Evolutionary conservation across 2,797 vertebrate species (phyloP).

Genomic region (Halcyon smyrnensis): DNA sequence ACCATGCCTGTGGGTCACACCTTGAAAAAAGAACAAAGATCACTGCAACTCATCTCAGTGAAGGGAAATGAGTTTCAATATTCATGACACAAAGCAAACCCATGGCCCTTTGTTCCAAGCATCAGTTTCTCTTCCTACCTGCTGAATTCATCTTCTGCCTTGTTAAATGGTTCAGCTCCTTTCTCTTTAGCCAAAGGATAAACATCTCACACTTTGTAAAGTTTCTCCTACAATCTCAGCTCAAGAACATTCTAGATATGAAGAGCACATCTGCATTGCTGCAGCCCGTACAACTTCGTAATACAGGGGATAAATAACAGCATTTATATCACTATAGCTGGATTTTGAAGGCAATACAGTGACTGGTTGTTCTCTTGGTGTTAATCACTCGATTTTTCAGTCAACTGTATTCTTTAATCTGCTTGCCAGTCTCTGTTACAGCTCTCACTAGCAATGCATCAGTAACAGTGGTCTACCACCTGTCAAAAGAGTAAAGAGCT

Average conservation of each 20-base stretch:
- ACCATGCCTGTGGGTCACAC: not conserved
- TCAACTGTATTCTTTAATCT: not conserved
- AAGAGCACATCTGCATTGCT: not conserved
- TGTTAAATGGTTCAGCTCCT: not conserved
- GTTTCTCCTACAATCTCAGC: not conserved
- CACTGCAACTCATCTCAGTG: not conserved
- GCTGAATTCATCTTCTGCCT: not conserved
- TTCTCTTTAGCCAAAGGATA: not conserved
- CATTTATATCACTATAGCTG: not conserved
- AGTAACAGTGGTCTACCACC: not conserved
- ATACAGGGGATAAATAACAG: not conserved
- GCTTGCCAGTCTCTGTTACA: not conserved
- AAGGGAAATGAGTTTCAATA: not conserved
- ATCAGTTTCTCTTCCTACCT: not conserved
- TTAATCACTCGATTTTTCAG: not conserved
- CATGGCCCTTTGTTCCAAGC: not conserved
- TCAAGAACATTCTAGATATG: not conserved
- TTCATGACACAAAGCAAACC: not conserved
- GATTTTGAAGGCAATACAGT: not conserved
- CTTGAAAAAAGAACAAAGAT: not conserved
- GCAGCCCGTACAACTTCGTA: not conserved
- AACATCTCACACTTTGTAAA: not conserved
- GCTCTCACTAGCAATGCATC: not conserved
- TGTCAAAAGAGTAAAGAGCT: not conserved
- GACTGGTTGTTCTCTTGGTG: not conserved